phyloP scores from a whole-genome alignment of 2,888 invertebrate species.

The Drosophila colorata region DNA sequence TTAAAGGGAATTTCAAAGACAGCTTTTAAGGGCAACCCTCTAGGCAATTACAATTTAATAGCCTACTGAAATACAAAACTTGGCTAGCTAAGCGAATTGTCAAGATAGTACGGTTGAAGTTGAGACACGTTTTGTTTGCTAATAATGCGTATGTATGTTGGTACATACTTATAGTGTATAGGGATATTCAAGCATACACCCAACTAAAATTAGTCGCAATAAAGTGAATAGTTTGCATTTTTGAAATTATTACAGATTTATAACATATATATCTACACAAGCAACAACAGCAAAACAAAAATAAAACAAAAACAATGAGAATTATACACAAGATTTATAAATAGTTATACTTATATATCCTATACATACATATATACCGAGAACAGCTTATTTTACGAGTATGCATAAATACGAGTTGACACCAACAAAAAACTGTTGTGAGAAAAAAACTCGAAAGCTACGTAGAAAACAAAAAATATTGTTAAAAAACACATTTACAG shows the following conservation, averaged over 20 bases:
- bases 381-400: constrained; percentile 49
- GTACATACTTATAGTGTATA: constrained; percentile 24
- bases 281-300: constrained; percentile 8
- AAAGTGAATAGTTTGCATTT: constrained; percentile 56
- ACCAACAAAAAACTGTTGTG: constrained; percentile 19
- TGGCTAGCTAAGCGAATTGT: constrained; percentile 16
- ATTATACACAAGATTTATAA: constrained; percentile 59
- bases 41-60: too few species aligned
- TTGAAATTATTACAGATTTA: constrained; percentile 58
- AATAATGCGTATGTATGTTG: constrained; percentile 25
- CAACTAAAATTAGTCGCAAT: constrained; percentile 43
- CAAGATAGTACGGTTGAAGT: constrained; percentile 26
- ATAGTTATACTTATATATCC: constrained; percentile 45
- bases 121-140: constrained; percentile 37
- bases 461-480: constrained; percentile 35
- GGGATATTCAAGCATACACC: constrained; percentile 27
- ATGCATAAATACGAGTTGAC: constrained; percentile 30
- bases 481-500: constrained; percentile 28
- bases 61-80: constrained; percentile 20
- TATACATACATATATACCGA: constrained; percentile 35
- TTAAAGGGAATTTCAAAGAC: neutral
- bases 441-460: constrained; percentile 17
- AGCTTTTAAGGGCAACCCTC: neutral
- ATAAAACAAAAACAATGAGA: constrained; percentile 22
- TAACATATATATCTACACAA: constrained; percentile 38